Evolutionary conservation across 2,113 vertebrate species (phyloP).

Genomic region (Motacilla alba): DNA sequence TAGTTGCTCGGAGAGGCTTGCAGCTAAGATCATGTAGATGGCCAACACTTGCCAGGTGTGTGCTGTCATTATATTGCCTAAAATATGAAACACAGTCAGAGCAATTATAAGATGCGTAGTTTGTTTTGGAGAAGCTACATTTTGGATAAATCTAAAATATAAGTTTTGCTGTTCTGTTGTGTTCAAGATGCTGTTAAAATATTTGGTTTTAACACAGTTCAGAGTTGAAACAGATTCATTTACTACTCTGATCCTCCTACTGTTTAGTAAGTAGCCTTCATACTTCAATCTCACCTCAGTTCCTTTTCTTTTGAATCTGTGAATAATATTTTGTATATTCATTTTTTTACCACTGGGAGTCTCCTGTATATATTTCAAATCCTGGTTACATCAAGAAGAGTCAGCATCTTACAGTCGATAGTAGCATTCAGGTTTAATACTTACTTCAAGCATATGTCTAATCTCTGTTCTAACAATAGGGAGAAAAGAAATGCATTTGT

Average conservation of each 20-base stretch:
- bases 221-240: neutral
- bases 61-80: slow-evolving; percentile 49
- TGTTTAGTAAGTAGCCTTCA: neutral
- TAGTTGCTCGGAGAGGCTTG: neutral
- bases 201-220: neutral
- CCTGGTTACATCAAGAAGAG: neutral
- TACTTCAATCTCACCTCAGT: neutral
- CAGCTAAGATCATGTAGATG: neutral
- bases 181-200: neutral
- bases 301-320: neutral
- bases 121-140: neutral
- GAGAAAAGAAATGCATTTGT: neutral
- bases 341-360: neutral
- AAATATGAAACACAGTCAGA: neutral
- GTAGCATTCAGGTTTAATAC: neutral
- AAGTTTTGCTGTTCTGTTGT: neutral
- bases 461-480: neutral
- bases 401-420: neutral
- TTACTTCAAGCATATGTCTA: neutral
- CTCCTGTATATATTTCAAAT: neutral
- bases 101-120: neutral
- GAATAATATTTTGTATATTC: neutral
- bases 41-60: neutral
- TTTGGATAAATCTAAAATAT: neutral
- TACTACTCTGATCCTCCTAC: neutral